Evolutionary conservation across 1,140 invertebrate genomes (phyloP).

Genomic region (Arion vulgaris): DNA sequence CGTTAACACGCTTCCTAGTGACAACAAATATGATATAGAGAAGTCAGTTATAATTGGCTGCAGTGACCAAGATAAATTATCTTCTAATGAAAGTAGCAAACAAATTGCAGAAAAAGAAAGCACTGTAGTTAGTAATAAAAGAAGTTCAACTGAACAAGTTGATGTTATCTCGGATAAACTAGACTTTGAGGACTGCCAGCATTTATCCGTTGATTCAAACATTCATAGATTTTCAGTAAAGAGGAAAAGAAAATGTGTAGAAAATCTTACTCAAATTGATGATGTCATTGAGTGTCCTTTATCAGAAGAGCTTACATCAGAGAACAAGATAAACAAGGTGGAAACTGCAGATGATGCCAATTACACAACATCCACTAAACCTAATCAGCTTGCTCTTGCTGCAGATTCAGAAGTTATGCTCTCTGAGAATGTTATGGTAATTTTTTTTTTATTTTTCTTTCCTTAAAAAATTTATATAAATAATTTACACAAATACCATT

Average conservation of each 20-base stretch:
- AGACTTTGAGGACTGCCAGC: not conserved
- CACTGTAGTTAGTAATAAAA: too few species aligned
- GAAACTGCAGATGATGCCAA: not conserved
- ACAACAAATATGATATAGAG: not conserved
- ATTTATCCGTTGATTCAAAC: not conserved
- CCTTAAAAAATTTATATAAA: too few species aligned
- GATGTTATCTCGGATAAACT: not conserved
- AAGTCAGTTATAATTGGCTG: not conserved
- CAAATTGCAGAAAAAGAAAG: not conserved
- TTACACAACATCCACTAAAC: too few species aligned
- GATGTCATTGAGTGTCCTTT: not conserved
- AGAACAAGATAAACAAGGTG: not conserved
- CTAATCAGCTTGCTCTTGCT: not conserved
- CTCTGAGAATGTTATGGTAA: not conserved
- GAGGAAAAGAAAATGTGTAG: not conserved
- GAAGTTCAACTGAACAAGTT: not conserved
- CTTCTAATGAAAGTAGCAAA: not conserved
- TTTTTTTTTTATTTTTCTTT: not conserved
- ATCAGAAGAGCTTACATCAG: not conserved
- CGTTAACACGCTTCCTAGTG: not conserved
- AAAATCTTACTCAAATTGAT: not conserved
- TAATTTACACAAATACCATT: too few species aligned
- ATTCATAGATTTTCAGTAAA: not conserved
- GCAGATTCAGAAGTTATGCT: not conserved
- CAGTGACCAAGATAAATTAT: not conserved